These are phyloP conservation scores for Oscarella lobularis DNA, from an alignment of 37 sponge, comb jelly and placozoan species.

Conservation along the genomic window DNA sequence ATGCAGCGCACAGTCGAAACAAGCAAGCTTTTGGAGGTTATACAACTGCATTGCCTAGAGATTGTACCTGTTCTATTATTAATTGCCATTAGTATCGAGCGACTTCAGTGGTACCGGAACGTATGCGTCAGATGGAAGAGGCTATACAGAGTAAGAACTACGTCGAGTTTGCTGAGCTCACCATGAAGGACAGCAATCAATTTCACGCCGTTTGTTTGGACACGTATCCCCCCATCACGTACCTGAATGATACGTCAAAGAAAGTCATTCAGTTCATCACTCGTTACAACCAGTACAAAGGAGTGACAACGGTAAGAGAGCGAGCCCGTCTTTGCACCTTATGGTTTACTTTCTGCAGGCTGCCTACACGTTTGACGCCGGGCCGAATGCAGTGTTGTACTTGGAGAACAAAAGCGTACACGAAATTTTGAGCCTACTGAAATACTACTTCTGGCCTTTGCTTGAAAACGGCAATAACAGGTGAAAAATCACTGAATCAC, in stretches of 20 bases:
- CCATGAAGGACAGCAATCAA: constrained; percentile 89
- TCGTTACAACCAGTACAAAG: constrained; percentile 53
- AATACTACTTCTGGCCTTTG: constrained; percentile 49
- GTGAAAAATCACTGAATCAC: too few species aligned
- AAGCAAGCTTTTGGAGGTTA: constrained; percentile 56
- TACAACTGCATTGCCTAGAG: neutral
- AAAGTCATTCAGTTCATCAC: constrained; percentile 65
- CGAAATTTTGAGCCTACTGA: constrained; percentile 36
- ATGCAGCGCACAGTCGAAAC: constrained; percentile 83
- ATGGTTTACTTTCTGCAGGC: constrained; percentile 19
- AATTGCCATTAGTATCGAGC: constrained; percentile 38
- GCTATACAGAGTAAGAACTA: constrained; percentile 46
- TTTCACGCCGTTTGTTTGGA: constrained; percentile 96
- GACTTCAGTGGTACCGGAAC: constrained; percentile 59
- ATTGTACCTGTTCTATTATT: neutral
- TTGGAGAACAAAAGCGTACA: constrained; percentile 26
- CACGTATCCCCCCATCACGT: constrained; percentile 89
- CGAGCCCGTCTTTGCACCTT: too few species aligned
- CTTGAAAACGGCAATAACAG: too few species aligned
- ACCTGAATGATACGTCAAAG: constrained; percentile 75
- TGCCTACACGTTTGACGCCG: constrained; percentile 98
- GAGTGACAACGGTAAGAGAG: too few species aligned
- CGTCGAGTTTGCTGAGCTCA: neutral
- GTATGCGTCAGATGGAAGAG: constrained; percentile 61
- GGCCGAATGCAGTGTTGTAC: constrained; percentile 93